Evolutionary conservation across 2,797 vertebrate species (phyloP).

Genomic region (Lagodon rhomboides): DNA sequence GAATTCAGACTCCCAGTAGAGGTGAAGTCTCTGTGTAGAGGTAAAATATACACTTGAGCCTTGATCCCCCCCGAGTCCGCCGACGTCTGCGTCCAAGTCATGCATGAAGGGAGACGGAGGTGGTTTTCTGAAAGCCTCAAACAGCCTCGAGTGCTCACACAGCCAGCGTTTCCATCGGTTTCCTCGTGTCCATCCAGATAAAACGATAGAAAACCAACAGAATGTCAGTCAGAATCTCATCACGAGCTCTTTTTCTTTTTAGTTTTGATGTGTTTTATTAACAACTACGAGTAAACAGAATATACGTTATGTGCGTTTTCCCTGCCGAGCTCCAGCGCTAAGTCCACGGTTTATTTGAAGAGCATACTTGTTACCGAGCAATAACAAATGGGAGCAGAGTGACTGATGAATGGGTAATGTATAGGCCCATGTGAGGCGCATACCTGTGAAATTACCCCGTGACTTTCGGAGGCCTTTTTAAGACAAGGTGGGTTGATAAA

Average conservation of each 20-base stretch:
- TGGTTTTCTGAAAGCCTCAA: constrained; percentile 38
- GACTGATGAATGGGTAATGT: constrained; percentile 71
- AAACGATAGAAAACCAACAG: constrained; percentile 38
- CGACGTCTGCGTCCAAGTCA: constrained; percentile 64
- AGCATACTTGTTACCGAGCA: constrained; percentile 61
- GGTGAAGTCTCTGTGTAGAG: constrained; percentile 47
- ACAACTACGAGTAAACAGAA: constrained; percentile 27
- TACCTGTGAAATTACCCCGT: constrained; percentile 72
- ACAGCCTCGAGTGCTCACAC: constrained; percentile 1
- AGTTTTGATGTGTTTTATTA: constrained; percentile 16
- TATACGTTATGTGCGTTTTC: constrained; percentile 13
- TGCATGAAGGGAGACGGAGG: constrained; percentile 51
- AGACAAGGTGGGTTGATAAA: constrained; percentile 57
- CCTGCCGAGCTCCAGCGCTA: constrained; percentile 18
- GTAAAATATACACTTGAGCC: constrained; percentile 70
- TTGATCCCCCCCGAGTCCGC: constrained; percentile 47
- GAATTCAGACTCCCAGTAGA: constrained; percentile 55
- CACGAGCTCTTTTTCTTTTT: neutral
- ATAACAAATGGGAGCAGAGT: constrained; percentile 62
- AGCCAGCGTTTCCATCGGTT: neutral
- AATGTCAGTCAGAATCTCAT: constrained; percentile 18
- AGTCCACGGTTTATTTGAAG: constrained; percentile 68
- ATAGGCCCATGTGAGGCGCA: constrained; percentile 49
- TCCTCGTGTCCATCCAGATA: constrained; percentile 8
- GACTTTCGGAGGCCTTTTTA: constrained; percentile 59